These are phyloP conservation scores for Hermaeophaga mercurialis DNA, from an alignment of 2,888 invertebrate species.

Conservation along the genomic window DNA sequence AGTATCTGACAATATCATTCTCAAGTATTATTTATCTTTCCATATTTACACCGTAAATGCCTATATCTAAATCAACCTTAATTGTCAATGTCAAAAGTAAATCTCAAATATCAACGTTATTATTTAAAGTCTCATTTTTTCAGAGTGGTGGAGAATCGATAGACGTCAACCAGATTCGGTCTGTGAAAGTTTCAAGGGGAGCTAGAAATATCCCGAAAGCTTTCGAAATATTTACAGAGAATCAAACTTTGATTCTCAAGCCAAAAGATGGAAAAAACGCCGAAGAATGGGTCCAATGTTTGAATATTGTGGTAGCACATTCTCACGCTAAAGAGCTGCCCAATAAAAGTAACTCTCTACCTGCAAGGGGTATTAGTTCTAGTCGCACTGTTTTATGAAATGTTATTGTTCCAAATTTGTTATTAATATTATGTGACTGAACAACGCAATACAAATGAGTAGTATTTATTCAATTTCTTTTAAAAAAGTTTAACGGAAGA, in stretches of 20 bases:
- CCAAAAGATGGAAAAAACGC: slow-evolving; percentile 94
- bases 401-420: neutral
- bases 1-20: no score
- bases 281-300: slow-evolving; percentile 94
- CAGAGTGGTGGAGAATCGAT: slow-evolving; percentile 86
- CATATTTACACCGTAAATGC: no score
- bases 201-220: slow-evolving; percentile 93
- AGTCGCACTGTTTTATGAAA: slow-evolving; percentile 55
- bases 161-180: slow-evolving; percentile 91
- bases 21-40: no score
- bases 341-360: slow-evolving; percentile 58
- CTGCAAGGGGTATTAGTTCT: slow-evolving; percentile 57
- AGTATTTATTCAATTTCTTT: no score
- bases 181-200: slow-evolving; percentile 90
- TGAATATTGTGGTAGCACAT: slow-evolving; percentile 91
- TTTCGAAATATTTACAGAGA: slow-evolving; percentile 95
- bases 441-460: no score
- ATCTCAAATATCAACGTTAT: no score
- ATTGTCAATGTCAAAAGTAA: no score
- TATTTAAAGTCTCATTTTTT: slow-evolving; percentile 40
- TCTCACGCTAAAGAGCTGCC: slow-evolving; percentile 69
- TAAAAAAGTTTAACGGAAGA: no score
- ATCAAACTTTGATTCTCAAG: slow-evolving; percentile 90
- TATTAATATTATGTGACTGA: no score
- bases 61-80: no score